phyloP scores from a whole-genome alignment of 2,888 invertebrate species.

The Campoplex capitator region DNA sequence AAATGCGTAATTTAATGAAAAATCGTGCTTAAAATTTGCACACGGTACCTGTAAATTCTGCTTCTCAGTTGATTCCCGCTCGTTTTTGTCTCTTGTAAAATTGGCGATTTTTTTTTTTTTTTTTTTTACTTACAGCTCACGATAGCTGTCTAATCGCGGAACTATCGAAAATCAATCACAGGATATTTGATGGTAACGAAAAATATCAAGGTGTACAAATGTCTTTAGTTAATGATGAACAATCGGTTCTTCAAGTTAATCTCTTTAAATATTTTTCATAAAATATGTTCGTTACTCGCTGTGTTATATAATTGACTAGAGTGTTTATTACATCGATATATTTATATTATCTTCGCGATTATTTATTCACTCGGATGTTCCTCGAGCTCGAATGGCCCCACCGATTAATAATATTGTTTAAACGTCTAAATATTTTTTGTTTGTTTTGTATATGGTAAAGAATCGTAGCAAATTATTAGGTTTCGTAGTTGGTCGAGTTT shows the following conservation, averaged over 20 bases:
- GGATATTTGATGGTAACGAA: constrained; percentile 2
- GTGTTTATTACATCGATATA: constrained; percentile 19
- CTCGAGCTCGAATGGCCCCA: constrained; percentile 47
- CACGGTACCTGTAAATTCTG: constrained; percentile 56
- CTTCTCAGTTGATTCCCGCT: not conserved
- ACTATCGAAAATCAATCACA: constrained; percentile 7
- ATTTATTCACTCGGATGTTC: constrained; percentile 36
- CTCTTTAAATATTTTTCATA: constrained; percentile 52
- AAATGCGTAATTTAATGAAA: not conserved
- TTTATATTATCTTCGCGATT: constrained; percentile 5
- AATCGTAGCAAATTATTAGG: constrained; percentile 65
- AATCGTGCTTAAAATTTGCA: not conserved
- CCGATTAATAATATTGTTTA: constrained; percentile 24
- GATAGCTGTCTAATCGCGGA: constrained; percentile 9
- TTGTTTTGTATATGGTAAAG: constrained; percentile 53
- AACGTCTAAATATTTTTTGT: constrained; percentile 12
- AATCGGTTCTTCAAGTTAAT: not conserved
- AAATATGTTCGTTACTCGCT: constrained; percentile 60
- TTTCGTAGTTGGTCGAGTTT: constrained; percentile 58
- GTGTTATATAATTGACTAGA: constrained; percentile 64
- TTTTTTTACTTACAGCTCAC: not conserved
- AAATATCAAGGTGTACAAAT: constrained; percentile 41
- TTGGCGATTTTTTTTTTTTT: not conserved
- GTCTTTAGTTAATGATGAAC: constrained; percentile 10
- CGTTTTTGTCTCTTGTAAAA: constrained; percentile 20